Evolutionary conservation across 2,113 vertebrate genomes (phyloP).

Genomic region (Bettongia penicillata): DNA sequence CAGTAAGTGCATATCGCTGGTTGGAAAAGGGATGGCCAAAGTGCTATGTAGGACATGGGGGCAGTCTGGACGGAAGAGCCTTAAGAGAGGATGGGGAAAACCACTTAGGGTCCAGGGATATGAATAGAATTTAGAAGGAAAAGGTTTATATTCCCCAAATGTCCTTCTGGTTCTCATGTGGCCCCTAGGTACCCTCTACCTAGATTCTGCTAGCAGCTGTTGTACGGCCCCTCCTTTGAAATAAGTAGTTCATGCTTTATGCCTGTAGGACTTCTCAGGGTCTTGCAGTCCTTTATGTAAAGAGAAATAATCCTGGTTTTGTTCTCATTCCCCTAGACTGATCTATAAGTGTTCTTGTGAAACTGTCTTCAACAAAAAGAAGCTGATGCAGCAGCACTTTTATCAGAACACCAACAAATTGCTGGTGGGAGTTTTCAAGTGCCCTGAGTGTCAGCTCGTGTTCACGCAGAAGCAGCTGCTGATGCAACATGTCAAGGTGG

Average conservation of each 20-base stretch:
- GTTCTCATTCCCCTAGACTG: constrained; percentile 83
- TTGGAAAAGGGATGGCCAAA: not conserved
- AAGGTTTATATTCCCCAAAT: not conserved
- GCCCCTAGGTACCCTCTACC: not conserved
- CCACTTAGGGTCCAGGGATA: not conserved
- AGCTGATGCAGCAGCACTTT: constrained; percentile 94
- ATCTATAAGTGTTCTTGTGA: constrained; percentile 97
- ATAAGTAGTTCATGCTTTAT: not conserved
- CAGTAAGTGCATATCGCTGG: constrained; percentile 87
- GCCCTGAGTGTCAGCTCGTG: constrained; percentile 93
- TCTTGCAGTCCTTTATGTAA: not conserved
- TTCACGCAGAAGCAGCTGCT: constrained; percentile 94
- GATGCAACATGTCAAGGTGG: constrained; percentile 96
- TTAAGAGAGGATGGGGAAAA: not conserved
- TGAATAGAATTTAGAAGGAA: not conserved
- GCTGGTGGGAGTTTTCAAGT: constrained; percentile 93
- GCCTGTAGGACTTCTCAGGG: not conserved
- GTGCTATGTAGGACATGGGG: not conserved
- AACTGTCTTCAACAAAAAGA: constrained; percentile 95
- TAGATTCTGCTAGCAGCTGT: not conserved
- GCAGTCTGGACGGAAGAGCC: not conserved
- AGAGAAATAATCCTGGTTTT: constrained; percentile 3
- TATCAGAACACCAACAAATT: constrained; percentile 90
- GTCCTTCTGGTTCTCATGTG: not conserved
- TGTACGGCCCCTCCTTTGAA: not conserved